Base-by-base conservation (phyloP, 1,140 invertebrate genomes). In the Amyelois transitella region DNA sequence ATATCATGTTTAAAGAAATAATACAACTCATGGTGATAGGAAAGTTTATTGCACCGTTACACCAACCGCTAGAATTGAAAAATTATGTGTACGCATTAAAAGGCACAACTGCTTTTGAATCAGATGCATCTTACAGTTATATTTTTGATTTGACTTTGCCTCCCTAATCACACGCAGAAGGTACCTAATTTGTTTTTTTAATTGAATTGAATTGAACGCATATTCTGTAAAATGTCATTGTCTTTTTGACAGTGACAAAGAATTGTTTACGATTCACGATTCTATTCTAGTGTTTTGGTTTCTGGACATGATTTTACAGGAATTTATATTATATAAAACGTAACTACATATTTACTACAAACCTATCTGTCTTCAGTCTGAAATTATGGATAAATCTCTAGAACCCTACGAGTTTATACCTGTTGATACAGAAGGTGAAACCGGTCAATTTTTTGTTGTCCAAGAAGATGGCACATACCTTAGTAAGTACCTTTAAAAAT, bases 1-100 rank as follows among this genome's bases (percentile, higher is more conserved):
- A 78, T 47, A 73, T 92, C 58, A 98, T 98, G 96, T 91, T 94
- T 49, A 83, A 93, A 20, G 92, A 96, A 45, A 76, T 99, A 18
- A 91, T 91, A 55, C 70, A 92, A 47, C 84, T 96, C 52, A 94
- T 96, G 71, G 90, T 88, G 43, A 81, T 90, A 28, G 92, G 92
- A 28, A 92, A 94, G 77, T 89, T 98, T 49, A 88, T 89, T 60
- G 91, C 93, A 2, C 97, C 97, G 1, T 77, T 89, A 8, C 88
- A 93, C 75, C 90, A 94, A 77, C 72, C 94, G 43, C 78, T 96
- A 24, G 89, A 92, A 38, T 89, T 98, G 12, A 84, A 91, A 19
- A 86, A 96, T 64, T 97, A 93, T 72, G 87, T 92, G 54, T 90
- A 92, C 66, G 96, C 94, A 1, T 79, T 97, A 25, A 76, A 88